Base-by-base conservation (phyloP, 2,113 vertebrate species). In the Etheostoma cragini region DNA sequence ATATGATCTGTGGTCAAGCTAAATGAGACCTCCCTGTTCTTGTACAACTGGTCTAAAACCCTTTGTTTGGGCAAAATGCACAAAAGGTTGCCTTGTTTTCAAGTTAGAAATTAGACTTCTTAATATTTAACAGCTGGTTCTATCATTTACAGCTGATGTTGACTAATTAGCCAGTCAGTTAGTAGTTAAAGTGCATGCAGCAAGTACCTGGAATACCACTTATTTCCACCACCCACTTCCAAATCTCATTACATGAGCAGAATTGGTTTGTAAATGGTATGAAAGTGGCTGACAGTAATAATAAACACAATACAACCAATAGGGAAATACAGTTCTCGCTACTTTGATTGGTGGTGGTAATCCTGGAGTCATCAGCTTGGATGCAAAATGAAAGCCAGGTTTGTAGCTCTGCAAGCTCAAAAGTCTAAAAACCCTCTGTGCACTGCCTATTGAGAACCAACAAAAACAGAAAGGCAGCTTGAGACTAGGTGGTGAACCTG, bases 71-170 rank as follows among this genome's bases (percentile, higher is more conserved):
- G 38, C 6, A 14, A 75, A 64, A 52, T n/a, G 8, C 65, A 38
- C 17, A 72, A 17, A 72, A 22, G 73, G 14, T 45, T 1, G 17
- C 24, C 42, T 56, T 13, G 45, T 65, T 82, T 74, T 49, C 38
- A 68, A 77, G 60, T 24, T 10, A 19, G 22, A 75, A 79, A 88
- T 68, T 78, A 33, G 72, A 66, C 52, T 49, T 80, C 46, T 78
- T 82, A 76, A 85, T 83, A 76, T 82, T 76, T 19, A 65, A 83
- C 91, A 92, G 86, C 82, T 91, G 89, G 52, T 65, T 15, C 72
- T 52, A 78, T 83, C 66, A 86, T 82, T 87, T 6, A 33, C 60
- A n/a, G 69, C 84, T 91, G 83, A 87, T 85, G 72, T 54, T 64
- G 81, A 88, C 74, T 89, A 87, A 90, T 91, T 87, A 80, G 67